Percentiles rank a stretch among this genome's conserved stretches.
Conservation (phyloP, 2,113 vertebrate genomes). For the Pardalotus punctatus region DNA sequence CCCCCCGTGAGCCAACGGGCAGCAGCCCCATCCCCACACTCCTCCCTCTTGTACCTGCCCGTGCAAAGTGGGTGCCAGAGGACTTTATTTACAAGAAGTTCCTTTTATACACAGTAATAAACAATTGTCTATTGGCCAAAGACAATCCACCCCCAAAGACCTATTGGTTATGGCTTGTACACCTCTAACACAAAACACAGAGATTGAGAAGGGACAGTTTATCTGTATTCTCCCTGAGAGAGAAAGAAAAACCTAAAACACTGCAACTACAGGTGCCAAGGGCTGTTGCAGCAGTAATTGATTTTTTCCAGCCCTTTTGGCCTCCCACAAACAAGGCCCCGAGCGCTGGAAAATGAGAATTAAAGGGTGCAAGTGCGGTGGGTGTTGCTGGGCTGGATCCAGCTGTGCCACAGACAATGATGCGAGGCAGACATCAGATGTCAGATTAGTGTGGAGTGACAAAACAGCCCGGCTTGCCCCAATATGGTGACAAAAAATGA, state of each 20-base stretch:
- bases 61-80: neutral
- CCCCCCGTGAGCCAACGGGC: rapidly evolving
- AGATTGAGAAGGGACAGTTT: no score
- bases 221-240: no score
- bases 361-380: neutral
- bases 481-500: neutral
- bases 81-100: no score
- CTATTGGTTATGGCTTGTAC: no score
- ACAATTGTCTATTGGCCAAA: no score
- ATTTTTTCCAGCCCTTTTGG: neutral
- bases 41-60: neutral
- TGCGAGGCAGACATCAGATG: conserved; percentile 4
- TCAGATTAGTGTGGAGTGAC: neutral
- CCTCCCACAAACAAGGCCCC: neutral
- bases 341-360: neutral
- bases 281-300: neutral
- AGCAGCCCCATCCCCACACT: neutral
- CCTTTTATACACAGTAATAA: no score
- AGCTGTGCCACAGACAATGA: conserved; percentile 1
- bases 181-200: no score
- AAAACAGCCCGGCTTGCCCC: conserved; percentile 1
- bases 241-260: no score
- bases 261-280: no score
- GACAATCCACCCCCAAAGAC: no score
- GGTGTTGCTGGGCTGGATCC: conserved; percentile 19